A percentile compares a stretch with the other conserved stretches of the same genome.
Conservation (phyloP, 2,797 vertebrate species). For the Hylomyscus alleni region DNA sequence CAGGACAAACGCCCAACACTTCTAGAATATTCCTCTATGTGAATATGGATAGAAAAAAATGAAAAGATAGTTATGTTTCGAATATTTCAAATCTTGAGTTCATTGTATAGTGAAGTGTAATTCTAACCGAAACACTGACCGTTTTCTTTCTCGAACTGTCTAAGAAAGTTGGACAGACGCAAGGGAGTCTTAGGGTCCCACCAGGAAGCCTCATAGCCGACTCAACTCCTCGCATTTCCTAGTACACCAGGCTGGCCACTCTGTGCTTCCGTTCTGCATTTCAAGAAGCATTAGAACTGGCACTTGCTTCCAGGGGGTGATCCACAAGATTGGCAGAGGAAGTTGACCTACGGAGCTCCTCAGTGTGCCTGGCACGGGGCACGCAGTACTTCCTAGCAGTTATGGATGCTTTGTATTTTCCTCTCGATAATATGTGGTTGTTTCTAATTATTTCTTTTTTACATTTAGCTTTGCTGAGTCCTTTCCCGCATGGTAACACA, state of each 20-base stretch:
- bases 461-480: background rate
- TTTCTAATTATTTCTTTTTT: background rate
- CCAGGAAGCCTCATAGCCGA: background rate
- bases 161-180: background rate
- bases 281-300: background rate
- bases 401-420: background rate
- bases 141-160: slow-evolving; percentile 22
- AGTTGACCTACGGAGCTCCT: too few relatives aligned
- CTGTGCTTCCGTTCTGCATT: background rate
- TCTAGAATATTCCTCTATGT: background rate
- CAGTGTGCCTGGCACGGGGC: too few relatives aligned
- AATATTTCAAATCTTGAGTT: slow-evolving; percentile 26
- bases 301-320: background rate
- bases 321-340: background rate
- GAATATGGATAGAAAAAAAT: background rate
- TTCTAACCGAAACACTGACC: background rate
- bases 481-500: background rate
- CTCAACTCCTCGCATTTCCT: background rate
- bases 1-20: background rate
- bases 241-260: background rate
- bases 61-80: background rate
- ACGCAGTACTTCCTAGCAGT: too few relatives aligned
- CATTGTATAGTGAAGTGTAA: slow-evolving; percentile 4
- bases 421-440: background rate
- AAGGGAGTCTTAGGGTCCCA: background rate